phyloP scores from a whole-genome alignment of 2,113 vertebrate species.

The Tragelaphus imberbis region DNA sequence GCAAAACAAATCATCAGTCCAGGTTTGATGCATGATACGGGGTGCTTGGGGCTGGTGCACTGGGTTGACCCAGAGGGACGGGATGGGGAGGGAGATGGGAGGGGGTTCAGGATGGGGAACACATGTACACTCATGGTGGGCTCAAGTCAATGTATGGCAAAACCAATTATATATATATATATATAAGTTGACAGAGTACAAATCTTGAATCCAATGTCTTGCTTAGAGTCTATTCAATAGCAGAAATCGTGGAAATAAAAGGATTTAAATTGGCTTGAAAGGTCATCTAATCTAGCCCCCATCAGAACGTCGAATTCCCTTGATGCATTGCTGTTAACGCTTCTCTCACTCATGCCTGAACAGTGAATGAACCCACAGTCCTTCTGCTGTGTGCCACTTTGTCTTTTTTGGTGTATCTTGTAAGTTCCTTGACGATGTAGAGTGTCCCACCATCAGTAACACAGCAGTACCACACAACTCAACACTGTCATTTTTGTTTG shows the following conservation, averaged over 20 bases:
- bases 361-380: rapidly evolving
- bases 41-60: too few species aligned
- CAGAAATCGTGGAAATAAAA: background rate
- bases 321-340: rapidly evolving
- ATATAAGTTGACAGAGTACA: background rate
- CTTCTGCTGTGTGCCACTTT: background rate
- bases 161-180: too few species aligned
- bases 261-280: background rate
- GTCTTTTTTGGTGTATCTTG: background rate
- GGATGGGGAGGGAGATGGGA: too few species aligned
- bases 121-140: too few species aligned
- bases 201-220: constrained; percentile 15
- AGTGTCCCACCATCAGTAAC: background rate
- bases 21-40: too few species aligned
- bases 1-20: too few species aligned
- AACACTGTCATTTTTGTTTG: background rate
- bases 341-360: background rate
- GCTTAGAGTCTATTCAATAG: background rate
- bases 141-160: too few species aligned
- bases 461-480: background rate
- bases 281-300: background rate
- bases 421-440: background rate
- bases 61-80: too few species aligned
- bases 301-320: background rate
- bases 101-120: too few species aligned